phyloP scores from a whole-genome alignment of 2,113 vertebrate genomes.

The Himantopus leucocephalus region DNA sequence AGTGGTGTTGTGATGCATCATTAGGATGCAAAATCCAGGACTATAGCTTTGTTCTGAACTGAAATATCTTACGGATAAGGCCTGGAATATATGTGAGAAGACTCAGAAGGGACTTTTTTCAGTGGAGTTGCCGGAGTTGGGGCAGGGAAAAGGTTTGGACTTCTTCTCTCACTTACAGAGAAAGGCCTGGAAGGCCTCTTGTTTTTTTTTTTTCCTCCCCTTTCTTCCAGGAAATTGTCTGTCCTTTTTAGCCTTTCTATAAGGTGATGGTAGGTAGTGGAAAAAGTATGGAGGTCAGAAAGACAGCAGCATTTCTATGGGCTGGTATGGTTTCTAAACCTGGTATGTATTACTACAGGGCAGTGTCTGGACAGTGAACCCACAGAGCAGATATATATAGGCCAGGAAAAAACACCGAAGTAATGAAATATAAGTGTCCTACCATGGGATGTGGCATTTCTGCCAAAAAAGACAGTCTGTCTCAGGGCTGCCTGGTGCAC shows the following conservation, averaged over 20 bases:
- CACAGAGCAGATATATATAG: not conserved
- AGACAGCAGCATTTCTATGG: not conserved
- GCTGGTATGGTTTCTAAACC: not conserved
- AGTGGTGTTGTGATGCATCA: not conserved
- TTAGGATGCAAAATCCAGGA: not conserved
- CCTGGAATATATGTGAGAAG: not conserved
- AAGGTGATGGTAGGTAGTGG: not conserved
- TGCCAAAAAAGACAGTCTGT: not conserved
- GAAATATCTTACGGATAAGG: not conserved
- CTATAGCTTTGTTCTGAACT: not conserved
- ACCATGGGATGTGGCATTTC: not conserved
- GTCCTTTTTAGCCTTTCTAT: not conserved
- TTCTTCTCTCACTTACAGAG: not conserved
- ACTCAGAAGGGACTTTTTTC: not conserved
- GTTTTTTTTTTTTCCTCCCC: not conserved
- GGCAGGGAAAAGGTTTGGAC: not conserved
- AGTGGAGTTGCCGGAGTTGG: not conserved
- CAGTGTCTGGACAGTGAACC: not conserved
- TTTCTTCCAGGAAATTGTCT: not conserved
- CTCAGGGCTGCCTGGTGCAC: not conserved
- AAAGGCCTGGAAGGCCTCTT: not conserved
- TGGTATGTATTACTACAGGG: not conserved
- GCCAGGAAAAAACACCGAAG: not conserved
- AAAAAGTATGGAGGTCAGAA: not conserved
- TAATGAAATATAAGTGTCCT: not conserved